Base-by-base conservation (phyloP, 2,113 vertebrate genomes). In the Cygnus buccinator region DNA sequence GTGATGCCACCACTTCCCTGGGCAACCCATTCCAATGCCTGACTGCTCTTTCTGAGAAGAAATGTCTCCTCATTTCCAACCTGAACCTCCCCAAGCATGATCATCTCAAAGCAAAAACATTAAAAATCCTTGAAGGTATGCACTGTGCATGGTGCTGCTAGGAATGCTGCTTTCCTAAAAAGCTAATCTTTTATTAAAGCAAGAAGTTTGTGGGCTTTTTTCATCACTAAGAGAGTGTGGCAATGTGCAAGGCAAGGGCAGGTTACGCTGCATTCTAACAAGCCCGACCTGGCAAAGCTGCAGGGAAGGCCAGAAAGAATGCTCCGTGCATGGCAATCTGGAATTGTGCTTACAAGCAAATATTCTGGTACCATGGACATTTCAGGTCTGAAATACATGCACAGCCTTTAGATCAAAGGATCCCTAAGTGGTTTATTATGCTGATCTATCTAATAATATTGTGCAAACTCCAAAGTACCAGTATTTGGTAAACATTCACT, bases 381-480 rank as follows among this genome's bases (percentile, higher is more conserved):
- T 92, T 87, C 20, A 41, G 37, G 44, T 70, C 90, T 88, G 71
- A 93, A 94, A 73, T 79, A 54, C 4, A 84, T 7, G 6, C 2
- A 2, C 48, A 87, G 39, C 57, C 39, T 84, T 90, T 73, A 26
- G 80, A 89, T 90, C 77, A 93, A 91, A 95, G 89, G 44, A 66
- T 76, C 59, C 58, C 61, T 82, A 50, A 73, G 68, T 71, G 67
- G 35, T 96, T 96, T 94, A 96, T 96, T 95, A 39, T 59, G 63
- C 81, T 6, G 13, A 70, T 94, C 74, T 89, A 84, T n/a, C 86
- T 89, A 89, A 87, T 76, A 58, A 85, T 80, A 59, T 61, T 70
- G 89, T 87, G 61, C 89, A 96, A 96, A 95, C 71, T 97, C 96
- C 95, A 91, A 97, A 95, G 95, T 96, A 94, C 77, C 84, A 62